These are phyloP conservation scores for Vollenhovia emeryi DNA, from an alignment of 1,140 invertebrate genomes.

Conservation along the genomic window DNA sequence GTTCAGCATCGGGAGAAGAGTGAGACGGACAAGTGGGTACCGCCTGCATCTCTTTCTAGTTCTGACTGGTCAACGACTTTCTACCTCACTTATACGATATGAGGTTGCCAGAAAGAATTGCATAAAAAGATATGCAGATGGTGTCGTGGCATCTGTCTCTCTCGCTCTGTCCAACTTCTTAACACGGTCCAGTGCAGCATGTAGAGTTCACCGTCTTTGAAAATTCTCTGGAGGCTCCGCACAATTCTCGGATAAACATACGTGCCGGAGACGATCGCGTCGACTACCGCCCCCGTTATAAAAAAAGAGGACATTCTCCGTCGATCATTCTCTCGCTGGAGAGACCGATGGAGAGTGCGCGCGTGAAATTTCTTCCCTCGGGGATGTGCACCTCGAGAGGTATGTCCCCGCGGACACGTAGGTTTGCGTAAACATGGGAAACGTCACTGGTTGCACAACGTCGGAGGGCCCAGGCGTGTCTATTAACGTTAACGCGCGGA, in stretches of 20 bases:
- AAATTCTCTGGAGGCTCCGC: neutral
- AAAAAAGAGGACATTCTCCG: neutral
- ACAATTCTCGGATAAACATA: neutral
- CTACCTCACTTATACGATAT: too few species aligned
- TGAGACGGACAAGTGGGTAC: too few species aligned
- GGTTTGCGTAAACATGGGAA: constrained; percentile 36
- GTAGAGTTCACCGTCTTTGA: too few species aligned
- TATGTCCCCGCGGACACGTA: neutral
- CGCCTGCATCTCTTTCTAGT: too few species aligned
- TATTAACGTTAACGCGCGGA: constrained; percentile 4
- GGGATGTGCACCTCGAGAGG: neutral
- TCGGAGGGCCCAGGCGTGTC: neutral
- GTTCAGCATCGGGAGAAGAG: too few species aligned
- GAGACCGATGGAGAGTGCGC: neutral
- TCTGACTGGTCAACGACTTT: too few species aligned
- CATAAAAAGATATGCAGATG: too few species aligned
- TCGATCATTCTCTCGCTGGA: neutral
- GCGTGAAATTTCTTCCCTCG: neutral
- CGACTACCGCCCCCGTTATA: neutral
- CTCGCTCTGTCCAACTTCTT: too few species aligned
- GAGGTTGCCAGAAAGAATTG: too few species aligned
- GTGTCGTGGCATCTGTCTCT: too few species aligned
- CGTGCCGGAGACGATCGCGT: neutral
- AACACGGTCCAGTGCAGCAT: too few species aligned
- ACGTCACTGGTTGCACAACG: constrained; percentile 35